A percentile compares a stretch with the other conserved stretches of the same genome.
phyloP scores from a whole-genome alignment of 2,888 invertebrate genomes.

The Aphodius granarius region DNA sequence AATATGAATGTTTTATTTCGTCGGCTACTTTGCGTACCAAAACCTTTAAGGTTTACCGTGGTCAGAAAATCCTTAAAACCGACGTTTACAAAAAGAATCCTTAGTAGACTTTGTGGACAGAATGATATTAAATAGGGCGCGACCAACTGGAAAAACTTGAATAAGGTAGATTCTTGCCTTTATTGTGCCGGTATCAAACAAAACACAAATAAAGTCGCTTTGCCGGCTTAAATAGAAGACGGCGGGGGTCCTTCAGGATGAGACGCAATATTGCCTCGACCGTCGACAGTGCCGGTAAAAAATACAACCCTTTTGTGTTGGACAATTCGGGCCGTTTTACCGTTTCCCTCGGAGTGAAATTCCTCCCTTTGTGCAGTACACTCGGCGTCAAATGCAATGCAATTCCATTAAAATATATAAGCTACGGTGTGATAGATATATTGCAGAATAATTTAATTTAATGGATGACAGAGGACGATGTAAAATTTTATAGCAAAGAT shows the following conservation, averaged over 20 bases:
- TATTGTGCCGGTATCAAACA: constrained; percentile 10
- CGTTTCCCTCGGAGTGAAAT: neutral
- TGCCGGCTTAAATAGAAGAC: neutral
- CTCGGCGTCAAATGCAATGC: neutral
- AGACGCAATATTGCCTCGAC: neutral
- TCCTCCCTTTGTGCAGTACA: neutral
- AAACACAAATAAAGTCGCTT: constrained; percentile 7
- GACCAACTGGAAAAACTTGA: neutral
- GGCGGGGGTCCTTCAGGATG: neutral
- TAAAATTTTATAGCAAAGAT: neutral
- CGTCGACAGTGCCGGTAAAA: neutral
- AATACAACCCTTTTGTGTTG: neutral
- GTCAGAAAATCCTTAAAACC: neutral
- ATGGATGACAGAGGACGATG: neutral
- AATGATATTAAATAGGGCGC: neutral
- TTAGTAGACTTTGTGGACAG: neutral
- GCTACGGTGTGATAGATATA: neutral
- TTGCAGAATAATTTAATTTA: neutral
- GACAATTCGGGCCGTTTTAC: neutral
- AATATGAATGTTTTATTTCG: neutral
- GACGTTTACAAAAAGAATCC: neutral
- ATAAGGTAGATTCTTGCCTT: neutral
- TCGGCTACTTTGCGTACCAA: neutral
- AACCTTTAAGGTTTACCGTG: neutral
- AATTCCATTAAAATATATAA: neutral